A percentile compares a stretch with the other conserved stretches of the same genome.
Evolutionary conservation across 2,888 invertebrate species (phyloP).

Genomic region (Deilephila porcellus): DNA sequence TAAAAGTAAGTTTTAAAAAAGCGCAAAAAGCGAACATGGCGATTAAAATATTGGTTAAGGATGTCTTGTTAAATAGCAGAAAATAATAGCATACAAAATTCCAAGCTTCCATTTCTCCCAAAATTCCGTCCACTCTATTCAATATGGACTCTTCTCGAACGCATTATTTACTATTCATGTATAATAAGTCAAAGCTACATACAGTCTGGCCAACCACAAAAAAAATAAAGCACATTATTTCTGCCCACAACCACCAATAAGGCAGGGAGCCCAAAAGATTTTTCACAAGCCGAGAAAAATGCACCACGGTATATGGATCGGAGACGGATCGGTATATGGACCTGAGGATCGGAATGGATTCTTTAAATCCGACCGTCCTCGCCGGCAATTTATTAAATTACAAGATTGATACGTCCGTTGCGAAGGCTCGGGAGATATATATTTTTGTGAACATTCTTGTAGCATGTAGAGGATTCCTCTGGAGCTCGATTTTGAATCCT

Average conservation of each 20-base stretch:
- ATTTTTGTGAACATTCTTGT: neutral
- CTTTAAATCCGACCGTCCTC: constrained; percentile 29
- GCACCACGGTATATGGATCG: constrained; percentile 11
- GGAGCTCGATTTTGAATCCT: neutral
- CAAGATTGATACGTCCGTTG: constrained; percentile 21
- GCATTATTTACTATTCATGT: too few relatives aligned
- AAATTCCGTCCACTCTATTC: too few relatives aligned
- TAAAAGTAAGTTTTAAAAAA: too few relatives aligned
- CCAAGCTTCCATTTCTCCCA: too few relatives aligned
- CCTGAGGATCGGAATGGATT: constrained; percentile 29
- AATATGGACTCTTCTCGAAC: too few relatives aligned
- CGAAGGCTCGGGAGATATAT: constrained; percentile 17
- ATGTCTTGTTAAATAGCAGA: too few relatives aligned
- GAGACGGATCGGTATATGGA: too few relatives aligned
- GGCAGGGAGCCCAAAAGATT: constrained; percentile 21
- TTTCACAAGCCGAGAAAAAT: constrained; percentile 28
- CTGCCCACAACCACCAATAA: constrained; percentile 11
- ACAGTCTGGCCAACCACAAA: neutral
- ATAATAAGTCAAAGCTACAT: too few relatives aligned
- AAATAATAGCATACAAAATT: too few relatives aligned
- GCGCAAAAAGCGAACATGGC: too few relatives aligned
- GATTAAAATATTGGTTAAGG: too few relatives aligned
- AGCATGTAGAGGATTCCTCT: neutral
- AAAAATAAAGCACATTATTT: constrained; percentile 12
- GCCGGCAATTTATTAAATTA: constrained; percentile 30